Conservation (phyloP, 2,113 vertebrate genomes). For the Baryphthengus martii region DNA sequence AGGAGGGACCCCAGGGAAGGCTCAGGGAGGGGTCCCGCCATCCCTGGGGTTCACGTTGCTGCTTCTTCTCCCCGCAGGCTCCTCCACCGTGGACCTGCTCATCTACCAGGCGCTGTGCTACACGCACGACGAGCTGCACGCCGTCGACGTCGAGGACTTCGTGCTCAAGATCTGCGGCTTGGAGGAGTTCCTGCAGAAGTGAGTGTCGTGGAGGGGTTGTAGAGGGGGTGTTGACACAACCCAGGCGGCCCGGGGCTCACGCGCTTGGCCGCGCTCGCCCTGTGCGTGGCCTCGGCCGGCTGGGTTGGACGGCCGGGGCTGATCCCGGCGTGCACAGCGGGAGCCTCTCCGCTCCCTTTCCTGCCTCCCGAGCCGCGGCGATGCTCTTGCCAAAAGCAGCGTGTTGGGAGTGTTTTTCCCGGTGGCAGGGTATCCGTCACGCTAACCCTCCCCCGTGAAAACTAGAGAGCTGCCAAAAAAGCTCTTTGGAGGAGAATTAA, state of each 20-base stretch:
- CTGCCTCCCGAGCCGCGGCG: not conserved
- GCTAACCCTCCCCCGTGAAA: not conserved
- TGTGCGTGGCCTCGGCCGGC: rapidly evolving
- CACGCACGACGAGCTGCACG: conserved; percentile 84
- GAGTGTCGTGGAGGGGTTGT: not conserved
- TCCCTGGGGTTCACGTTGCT: rapidly evolving
- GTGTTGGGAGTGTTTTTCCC: not conserved
- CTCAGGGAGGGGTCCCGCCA: not conserved
- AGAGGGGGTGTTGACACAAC: not conserved
- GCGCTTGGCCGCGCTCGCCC: not conserved
- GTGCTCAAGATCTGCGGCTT: conserved; percentile 80
- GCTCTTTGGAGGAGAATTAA: not conserved
- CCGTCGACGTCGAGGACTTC: conserved; percentile 78
- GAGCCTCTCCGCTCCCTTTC: not conserved
- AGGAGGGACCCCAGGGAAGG: not conserved
- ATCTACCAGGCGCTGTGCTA: conserved; percentile 96
- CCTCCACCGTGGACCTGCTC: conserved; percentile 90
- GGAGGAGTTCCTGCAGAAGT: conserved; percentile 92
- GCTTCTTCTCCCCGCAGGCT: conserved; percentile 69
- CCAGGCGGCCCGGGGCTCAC: not conserved
- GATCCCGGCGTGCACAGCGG: rapidly evolving
- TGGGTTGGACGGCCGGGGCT: not conserved
- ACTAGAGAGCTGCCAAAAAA: conserved; percentile 7
- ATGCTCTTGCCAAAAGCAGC: not conserved
- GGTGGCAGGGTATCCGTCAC: not conserved